Evolutionary conservation across 2,113 vertebrate species (phyloP).

Genomic region (Phyllostomus discolor): DNA sequence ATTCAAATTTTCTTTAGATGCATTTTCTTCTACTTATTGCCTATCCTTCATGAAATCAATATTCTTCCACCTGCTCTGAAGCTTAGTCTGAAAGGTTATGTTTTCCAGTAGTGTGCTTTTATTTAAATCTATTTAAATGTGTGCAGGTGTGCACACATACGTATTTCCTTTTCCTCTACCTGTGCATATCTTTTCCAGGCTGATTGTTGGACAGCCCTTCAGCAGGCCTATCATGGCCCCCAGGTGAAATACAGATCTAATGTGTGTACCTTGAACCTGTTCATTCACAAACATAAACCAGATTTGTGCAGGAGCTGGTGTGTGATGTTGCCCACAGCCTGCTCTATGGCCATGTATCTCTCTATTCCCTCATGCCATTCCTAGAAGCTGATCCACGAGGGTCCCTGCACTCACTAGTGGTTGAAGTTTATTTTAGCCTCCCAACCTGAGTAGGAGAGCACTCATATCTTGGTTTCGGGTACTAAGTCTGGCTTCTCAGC

Average conservation of each 20-base stretch:
- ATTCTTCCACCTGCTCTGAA: not conserved
- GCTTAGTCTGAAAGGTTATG: not conserved
- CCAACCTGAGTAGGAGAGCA: not conserved
- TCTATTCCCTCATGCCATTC: not conserved
- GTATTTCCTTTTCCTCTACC: not conserved
- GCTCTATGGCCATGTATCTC: not conserved
- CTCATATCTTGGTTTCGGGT: not conserved
- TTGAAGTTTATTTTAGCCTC: not conserved
- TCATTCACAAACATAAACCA: not conserved
- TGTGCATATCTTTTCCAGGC: not conserved
- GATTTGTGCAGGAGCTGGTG: not conserved
- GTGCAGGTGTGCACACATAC: fast-evolving
- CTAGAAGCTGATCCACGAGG: not conserved
- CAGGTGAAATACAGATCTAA: not conserved
- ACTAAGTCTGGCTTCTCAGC: not conserved
- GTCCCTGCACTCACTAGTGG: not conserved
- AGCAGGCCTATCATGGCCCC: not conserved
- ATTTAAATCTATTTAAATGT: not conserved
- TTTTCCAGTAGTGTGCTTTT: not conserved
- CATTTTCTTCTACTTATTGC: not conserved
- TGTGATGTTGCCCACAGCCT: not conserved
- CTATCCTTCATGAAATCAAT: not conserved
- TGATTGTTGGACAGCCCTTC: not conserved
- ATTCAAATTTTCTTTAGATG: not conserved
- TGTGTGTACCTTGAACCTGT: not conserved